Conservation (phyloP, 2,113 vertebrate species). For the Hypomesus transpacificus region DNA sequence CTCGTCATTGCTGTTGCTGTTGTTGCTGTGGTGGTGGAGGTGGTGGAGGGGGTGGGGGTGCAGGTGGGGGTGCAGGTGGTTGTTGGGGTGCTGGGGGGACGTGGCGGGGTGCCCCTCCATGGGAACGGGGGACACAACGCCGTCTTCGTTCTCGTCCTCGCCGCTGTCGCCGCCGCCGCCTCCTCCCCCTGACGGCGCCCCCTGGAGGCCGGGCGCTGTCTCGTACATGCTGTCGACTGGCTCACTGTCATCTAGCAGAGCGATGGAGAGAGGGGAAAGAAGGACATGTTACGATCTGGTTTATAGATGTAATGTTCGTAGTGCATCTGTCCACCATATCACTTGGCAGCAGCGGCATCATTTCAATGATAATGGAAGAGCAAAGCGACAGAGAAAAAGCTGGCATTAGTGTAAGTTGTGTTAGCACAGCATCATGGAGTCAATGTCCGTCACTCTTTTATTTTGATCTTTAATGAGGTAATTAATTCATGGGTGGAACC, state of each 20-base stretch:
- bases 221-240: constrained; percentile 89
- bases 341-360: too few species aligned
- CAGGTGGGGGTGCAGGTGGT: constrained; percentile 43
- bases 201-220: constrained; percentile 85
- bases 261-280: constrained; percentile 13
- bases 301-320: too few species aligned
- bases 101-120: constrained; percentile 70
- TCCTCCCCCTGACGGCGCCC: constrained; percentile 35
- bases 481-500: too few species aligned
- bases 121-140: constrained; percentile 91
- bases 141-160: constrained; percentile 91
- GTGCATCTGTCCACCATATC: too few species aligned
- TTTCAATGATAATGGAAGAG: too few species aligned
- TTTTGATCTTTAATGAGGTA: too few species aligned
- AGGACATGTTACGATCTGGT: not conserved
- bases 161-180: constrained; percentile 77
- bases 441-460: too few species aligned
- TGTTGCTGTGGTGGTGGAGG: constrained; percentile 47
- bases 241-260: constrained; percentile 87
- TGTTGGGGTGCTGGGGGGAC: constrained; percentile 83
- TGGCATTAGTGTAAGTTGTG: too few species aligned
- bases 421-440: too few species aligned
- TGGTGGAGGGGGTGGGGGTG: constrained; percentile 26
- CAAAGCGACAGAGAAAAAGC: too few species aligned
- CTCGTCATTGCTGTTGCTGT: constrained; percentile 66